These are phyloP conservation scores for Eupleurogrammus muticus DNA, from an alignment of 2,797 vertebrate genomes.

Conservation along the genomic window DNA sequence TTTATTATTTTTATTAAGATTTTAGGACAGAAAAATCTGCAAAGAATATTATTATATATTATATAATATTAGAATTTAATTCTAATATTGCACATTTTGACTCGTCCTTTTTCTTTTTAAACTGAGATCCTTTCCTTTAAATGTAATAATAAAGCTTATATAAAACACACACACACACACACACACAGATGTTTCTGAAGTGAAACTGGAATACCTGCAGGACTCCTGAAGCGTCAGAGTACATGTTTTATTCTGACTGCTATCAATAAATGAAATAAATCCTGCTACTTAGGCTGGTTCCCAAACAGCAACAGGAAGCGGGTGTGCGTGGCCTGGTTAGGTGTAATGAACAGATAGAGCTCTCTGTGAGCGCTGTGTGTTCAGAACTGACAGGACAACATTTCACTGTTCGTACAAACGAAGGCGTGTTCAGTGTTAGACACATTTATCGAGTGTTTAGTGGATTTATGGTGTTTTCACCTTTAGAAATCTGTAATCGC, in stretches of 20 bases:
- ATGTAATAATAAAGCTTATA: too few species aligned
- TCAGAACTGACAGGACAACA: constrained; percentile 28
- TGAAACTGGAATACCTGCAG: neutral
- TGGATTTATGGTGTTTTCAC: constrained; percentile 20
- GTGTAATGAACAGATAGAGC: constrained; percentile 4
- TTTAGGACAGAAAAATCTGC: too few species aligned
- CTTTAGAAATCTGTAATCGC: neutral
- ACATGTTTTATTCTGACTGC: too few species aligned
- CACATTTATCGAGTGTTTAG: constrained; percentile 10
- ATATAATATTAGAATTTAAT: too few species aligned
- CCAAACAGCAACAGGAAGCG: too few species aligned
- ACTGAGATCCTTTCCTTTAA: too few species aligned
- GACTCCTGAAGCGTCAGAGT: too few species aligned
- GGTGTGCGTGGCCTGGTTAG: constrained; percentile 2
- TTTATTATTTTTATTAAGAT: too few species aligned
- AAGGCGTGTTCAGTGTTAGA: neutral
- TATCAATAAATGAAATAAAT: neutral
- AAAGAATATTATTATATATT: too few species aligned
- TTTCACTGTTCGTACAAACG: constrained; percentile 10
- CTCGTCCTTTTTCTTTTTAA: too few species aligned
- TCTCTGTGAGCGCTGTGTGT: constrained; percentile 10
- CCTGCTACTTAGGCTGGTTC: neutral
- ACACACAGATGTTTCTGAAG: neutral
- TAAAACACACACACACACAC: too few species aligned
- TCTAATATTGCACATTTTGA: neutral